These are phyloP conservation scores for Limulus polyphemus DNA, from an alignment of 2,888 invertebrate species.

Conservation along the genomic window DNA sequence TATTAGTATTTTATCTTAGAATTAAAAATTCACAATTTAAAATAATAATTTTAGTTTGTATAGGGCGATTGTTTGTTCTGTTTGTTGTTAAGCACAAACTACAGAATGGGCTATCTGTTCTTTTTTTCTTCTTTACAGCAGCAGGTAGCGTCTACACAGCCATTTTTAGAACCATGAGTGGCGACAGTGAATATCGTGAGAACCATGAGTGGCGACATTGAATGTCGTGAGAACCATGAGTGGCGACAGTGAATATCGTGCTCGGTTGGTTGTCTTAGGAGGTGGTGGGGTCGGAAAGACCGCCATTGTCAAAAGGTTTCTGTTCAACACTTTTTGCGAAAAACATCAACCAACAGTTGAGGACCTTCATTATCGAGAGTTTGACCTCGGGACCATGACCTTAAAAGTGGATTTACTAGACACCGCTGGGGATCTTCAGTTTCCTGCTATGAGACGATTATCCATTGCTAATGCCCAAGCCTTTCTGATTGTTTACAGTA, in stretches of 20 bases:
- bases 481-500: slow-evolving; percentile 86
- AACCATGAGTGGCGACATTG: slow-evolving; percentile 12
- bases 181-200: slow-evolving; percentile 44
- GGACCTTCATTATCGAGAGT: slow-evolving; percentile 83
- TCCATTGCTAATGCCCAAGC: slow-evolving; percentile 92
- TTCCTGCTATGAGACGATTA: slow-evolving; percentile 92
- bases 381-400: slow-evolving; percentile 44
- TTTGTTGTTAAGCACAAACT: too few species aligned
- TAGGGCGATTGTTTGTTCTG: too few species aligned
- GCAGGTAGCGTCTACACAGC: too few species aligned
- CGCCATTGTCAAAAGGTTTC: slow-evolving; percentile 74
- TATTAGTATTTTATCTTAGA: too few species aligned
- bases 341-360: slow-evolving; percentile 94
- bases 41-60: too few species aligned
- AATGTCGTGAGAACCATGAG: slow-evolving; percentile 43
- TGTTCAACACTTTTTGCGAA: slow-evolving; percentile 72
- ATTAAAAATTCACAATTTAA: too few species aligned
- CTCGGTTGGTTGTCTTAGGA: slow-evolving; percentile 68
- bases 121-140: too few species aligned
- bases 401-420: slow-evolving; percentile 70
- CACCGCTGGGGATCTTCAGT: slow-evolving; percentile 83
- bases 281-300: slow-evolving; percentile 85
- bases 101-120: too few species aligned
- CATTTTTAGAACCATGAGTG: neutral
- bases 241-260: slow-evolving; percentile 43